phyloP scores from a whole-genome alignment of 2,888 invertebrate species.

The Drosophila anomalata region DNA sequence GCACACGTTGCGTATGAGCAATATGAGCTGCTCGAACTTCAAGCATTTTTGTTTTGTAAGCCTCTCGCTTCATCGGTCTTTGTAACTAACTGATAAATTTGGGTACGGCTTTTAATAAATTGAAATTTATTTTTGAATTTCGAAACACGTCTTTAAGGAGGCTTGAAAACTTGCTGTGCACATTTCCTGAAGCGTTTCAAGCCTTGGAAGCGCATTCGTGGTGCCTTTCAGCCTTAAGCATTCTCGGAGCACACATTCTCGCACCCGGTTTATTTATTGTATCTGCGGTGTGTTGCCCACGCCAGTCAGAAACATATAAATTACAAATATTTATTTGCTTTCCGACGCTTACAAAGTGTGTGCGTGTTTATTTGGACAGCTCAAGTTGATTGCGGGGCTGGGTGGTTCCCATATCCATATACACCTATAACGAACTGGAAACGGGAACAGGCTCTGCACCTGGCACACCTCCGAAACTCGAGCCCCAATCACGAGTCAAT shows the following conservation, averaged over 20 bases:
- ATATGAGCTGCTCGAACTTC: slow-evolving; percentile 39
- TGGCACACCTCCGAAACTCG: slow-evolving; percentile 54
- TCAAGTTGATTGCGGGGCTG: slow-evolving; percentile 35
- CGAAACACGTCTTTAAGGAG: neutral
- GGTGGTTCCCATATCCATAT: neutral
- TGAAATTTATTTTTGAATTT: slow-evolving; percentile 8
- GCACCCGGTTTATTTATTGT: slow-evolving; percentile 66
- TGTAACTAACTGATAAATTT: slow-evolving; percentile 25
- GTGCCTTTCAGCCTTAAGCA: slow-evolving; percentile 23
- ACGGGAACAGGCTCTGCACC: slow-evolving; percentile 47
- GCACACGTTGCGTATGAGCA: slow-evolving; percentile 59
- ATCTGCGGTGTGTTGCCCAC: slow-evolving; percentile 66
- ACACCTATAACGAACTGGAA: slow-evolving; percentile 7
- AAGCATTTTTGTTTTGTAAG: slow-evolving; percentile 11
- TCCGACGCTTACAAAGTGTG: slow-evolving; percentile 72
- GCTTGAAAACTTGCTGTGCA: slow-evolving; percentile 9
- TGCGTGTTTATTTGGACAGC: slow-evolving; percentile 76
- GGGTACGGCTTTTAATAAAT: slow-evolving; percentile 14
- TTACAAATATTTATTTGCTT: slow-evolving; percentile 74
- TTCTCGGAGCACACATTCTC: slow-evolving; percentile 54
- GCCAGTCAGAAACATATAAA: slow-evolving; percentile 66
- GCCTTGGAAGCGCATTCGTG: slow-evolving; percentile 41
- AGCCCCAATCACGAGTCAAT: slow-evolving; percentile 37
- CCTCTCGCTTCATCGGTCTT: neutral
- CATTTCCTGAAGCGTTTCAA: slow-evolving; percentile 19